phyloP scores from a whole-genome alignment of 35 echinoderm and acorn worm species.

The Ophiothrix spiculata region DNA sequence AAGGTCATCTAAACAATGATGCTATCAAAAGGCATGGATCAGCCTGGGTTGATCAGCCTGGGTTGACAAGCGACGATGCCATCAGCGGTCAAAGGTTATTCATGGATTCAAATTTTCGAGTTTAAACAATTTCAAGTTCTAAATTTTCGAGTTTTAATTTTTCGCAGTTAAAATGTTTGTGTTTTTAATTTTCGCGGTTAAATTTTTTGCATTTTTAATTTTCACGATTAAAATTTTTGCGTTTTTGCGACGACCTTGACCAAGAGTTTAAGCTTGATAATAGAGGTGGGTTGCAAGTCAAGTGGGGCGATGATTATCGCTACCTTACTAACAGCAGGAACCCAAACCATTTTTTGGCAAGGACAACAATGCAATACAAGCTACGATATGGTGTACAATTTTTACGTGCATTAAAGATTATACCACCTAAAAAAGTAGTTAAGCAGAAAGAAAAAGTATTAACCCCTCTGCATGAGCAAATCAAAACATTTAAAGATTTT shows the following conservation, averaged over 20 bases:
- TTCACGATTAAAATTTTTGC: no score
- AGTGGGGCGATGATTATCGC: not conserved
- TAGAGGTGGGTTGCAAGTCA: not conserved
- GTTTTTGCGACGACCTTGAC: not conserved
- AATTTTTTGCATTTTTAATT: no score
- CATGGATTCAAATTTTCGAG: no score
- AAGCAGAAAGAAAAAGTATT: not conserved
- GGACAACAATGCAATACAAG: not conserved
- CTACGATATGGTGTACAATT: not conserved
- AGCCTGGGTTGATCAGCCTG: no score
- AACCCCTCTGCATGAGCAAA: not conserved
- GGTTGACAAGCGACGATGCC: no score
- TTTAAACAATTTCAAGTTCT: no score
- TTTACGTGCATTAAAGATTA: conserved; percentile 10
- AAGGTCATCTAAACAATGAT: no score
- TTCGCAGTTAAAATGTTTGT: no score
- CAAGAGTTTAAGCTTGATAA: not conserved
- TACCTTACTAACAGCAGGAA: not conserved
- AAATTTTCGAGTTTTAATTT: no score
- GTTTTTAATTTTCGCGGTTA: no score
- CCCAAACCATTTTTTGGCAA: not conserved
- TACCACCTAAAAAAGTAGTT: conserved; percentile 1
- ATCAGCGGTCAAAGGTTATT: no score
- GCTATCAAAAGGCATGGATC: no score
- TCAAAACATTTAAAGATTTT: not conserved